A percentile compares a stretch with the other conserved stretches of the same genome.
Evolutionary conservation across 2,888 invertebrate genomes (phyloP).

Genomic region (Agriopis leucophaearia): DNA sequence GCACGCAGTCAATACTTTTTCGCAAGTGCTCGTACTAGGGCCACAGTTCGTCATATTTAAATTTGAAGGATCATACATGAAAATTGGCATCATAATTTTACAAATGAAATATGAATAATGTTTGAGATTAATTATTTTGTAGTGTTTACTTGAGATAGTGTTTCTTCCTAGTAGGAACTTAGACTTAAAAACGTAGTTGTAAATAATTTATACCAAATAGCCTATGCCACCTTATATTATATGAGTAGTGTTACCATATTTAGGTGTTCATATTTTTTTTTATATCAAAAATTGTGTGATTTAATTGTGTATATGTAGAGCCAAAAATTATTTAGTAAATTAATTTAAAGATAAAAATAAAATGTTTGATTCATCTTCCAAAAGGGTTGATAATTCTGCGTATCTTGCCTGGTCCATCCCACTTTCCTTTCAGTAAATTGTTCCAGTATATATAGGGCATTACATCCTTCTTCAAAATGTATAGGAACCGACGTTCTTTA

Average conservation of each 20-base stretch:
- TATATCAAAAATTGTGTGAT: background rate
- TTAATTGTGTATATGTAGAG: constrained; percentile 25
- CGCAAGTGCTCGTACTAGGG: no score
- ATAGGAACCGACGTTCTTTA: constrained; percentile 88
- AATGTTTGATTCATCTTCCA: constrained; percentile 25
- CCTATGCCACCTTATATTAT: constrained; percentile 15
- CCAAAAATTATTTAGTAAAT: constrained; percentile 29
- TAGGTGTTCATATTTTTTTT: constrained; percentile 15
- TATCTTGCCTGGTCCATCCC: constrained; percentile 90
- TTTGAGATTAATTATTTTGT: no score
- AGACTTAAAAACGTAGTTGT: background rate
- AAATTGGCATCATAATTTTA: no score
- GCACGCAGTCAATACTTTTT: no score
- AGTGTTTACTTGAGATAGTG: no score
- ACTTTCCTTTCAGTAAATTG: constrained; percentile 91
- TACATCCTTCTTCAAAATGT: constrained; percentile 91
- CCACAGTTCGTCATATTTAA: no score
- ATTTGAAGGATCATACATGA: no score
- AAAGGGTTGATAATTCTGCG: constrained; percentile 78
- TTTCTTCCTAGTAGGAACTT: no score
- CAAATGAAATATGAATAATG: no score
- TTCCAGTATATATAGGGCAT: constrained; percentile 96
- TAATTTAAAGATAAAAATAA: constrained; percentile 3
- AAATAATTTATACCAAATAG: background rate
- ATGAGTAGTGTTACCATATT: constrained; percentile 15